Base-by-base conservation (phyloP, 2,113 vertebrate genomes). In the Lampris megalopsis region DNA sequence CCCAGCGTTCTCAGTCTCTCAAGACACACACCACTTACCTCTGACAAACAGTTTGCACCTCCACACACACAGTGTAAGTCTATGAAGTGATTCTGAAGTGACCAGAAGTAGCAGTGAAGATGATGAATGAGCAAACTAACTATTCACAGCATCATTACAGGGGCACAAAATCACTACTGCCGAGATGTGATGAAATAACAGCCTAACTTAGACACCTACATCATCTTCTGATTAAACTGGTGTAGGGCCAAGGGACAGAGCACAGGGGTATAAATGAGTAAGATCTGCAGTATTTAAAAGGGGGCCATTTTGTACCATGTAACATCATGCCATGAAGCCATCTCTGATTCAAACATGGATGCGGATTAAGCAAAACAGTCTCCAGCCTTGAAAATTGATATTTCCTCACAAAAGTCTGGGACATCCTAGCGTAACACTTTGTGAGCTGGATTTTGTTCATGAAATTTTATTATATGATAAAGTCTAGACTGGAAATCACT, bases 81-180 rank as follows among this genome's bases (percentile, higher is more conserved):
- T 85, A 79, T 58, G 76, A 79, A 59, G 80, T 57, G 50, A 80
- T 49, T 84, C 77, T 82, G 76, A 89, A 57, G 84, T 48, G 83
- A 86, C 72, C 45, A 7, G 64, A 71, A 64, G 66, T 4, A n/a
- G 36, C 42, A 79, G 59, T 70, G 73, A 82, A 74, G 73, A 75
- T 13, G 71, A 72, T 41, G 68, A 72, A 72, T 11, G 61, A 78
- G 80, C 52, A 74, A 58, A 77, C 68, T 9, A 11, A 79, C 49
- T 7, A 47, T 68, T 70, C 10, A 56, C 76, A 54, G 72, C 48
- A 57, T 35, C 43, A 63, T 80, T 69, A 64, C 71, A 64, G 47
- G 63, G 75, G 35, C 48, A 50, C 37, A 49, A 42, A 11, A 50
- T 50, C 9, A 41, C 8, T n/a, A 13, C 41, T 54, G 13, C 38